phyloP scores from a whole-genome alignment of 2,797 vertebrate species.

The Dermochelys coriacea region DNA sequence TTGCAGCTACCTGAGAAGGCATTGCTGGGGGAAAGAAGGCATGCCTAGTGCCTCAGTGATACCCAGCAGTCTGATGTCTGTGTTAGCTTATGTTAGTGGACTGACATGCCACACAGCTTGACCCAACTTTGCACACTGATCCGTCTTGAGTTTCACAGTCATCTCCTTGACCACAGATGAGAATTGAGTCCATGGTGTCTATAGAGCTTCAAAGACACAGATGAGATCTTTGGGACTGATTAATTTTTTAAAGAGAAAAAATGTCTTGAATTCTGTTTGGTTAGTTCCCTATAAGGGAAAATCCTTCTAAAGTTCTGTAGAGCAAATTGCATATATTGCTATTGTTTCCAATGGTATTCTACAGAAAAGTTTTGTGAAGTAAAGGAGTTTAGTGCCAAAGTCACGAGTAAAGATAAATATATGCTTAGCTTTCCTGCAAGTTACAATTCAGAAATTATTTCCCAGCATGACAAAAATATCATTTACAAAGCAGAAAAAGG shows the following conservation, averaged over 20 bases:
- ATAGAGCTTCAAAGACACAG: background rate
- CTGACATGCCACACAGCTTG: background rate
- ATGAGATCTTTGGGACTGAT: background rate
- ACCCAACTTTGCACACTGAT: rapidly evolving
- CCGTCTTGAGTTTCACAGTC: background rate
- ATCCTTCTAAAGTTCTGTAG: background rate
- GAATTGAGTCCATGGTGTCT: background rate
- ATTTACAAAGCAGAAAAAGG: conserved; percentile 37
- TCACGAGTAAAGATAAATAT: background rate
- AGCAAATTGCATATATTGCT: background rate
- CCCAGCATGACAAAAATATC: conserved; percentile 23
- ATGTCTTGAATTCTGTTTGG: conserved; percentile 13
- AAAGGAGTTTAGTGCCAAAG: background rate
- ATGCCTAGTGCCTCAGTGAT: background rate
- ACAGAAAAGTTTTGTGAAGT: background rate
- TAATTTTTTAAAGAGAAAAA: background rate
- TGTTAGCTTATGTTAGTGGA: background rate
- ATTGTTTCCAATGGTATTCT: background rate
- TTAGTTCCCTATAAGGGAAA: background rate
- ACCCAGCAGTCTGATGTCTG: background rate
- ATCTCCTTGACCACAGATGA: background rate
- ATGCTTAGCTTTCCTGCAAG: conserved; percentile 17
- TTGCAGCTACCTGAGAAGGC: background rate
- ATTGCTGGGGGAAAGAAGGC: background rate
- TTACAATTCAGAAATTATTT: conserved; percentile 42